Conservation (phyloP, 1,140 invertebrate species). For the Asobara japonica region DNA sequence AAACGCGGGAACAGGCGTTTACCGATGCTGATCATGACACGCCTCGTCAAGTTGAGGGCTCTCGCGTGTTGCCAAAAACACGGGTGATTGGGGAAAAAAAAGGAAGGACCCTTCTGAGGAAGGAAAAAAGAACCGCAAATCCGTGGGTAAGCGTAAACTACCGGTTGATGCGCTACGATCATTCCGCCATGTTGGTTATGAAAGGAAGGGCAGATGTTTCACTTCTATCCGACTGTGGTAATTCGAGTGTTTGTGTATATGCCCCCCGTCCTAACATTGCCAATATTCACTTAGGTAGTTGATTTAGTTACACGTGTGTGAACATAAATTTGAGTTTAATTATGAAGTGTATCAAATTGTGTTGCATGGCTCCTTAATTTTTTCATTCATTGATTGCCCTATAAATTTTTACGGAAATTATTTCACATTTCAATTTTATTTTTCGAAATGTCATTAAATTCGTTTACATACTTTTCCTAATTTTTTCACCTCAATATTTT, state of each 20-base stretch:
- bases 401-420: too few species aligned
- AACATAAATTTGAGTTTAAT: not conserved
- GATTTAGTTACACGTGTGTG: not conserved
- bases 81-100: constrained; percentile 5
- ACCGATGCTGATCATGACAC: constrained; percentile 28
- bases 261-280: not conserved
- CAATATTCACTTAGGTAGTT: not conserved
- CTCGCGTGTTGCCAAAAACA: constrained; percentile 11
- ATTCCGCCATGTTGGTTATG: constrained; percentile 62
- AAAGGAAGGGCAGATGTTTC: constrained; percentile 65
- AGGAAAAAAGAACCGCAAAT: constrained; percentile 64
- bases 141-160: constrained; percentile 62
- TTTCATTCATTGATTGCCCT: too few species aligned
- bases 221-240: constrained; percentile 39
- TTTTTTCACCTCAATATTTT: too few species aligned
- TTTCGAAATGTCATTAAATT: too few species aligned
- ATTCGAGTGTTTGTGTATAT: constrained; percentile 57
- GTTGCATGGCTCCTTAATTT: too few species aligned
- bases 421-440: too few species aligned
- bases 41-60: constrained; percentile 20
- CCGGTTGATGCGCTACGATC: constrained; percentile 64
- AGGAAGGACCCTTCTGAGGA: constrained; percentile 21
- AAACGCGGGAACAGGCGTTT: not conserved
- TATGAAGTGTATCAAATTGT: not conserved
- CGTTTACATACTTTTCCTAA: too few species aligned